These are phyloP conservation scores for Synanthedon vespiformis DNA, from an alignment of 2,888 invertebrate species.

Conservation along the genomic window DNA sequence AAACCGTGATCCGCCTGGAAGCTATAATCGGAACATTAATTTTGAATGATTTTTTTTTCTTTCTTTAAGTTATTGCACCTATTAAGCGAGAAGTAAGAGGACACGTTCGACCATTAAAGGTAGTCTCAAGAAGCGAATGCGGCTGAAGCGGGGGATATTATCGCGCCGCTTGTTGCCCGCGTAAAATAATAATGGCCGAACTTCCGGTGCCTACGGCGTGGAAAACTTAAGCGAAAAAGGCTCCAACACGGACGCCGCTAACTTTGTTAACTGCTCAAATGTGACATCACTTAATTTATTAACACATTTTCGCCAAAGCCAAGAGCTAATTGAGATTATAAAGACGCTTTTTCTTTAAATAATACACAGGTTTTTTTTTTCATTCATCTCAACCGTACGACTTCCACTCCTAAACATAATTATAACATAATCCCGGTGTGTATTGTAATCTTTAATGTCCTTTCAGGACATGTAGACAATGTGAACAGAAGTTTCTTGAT, in stretches of 20 bases:
- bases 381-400: too few species aligned
- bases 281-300: constrained; percentile 71
- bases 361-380: not conserved
- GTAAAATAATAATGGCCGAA: constrained; percentile 72
- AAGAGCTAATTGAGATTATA: constrained; percentile 42
- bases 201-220: constrained; percentile 70
- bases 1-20: constrained; percentile 2
- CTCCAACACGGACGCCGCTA: constrained; percentile 53
- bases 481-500: too few species aligned
- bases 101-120: constrained; percentile 64
- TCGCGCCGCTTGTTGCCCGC: constrained; percentile 72
- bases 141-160: constrained; percentile 63
- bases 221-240: constrained; percentile 66
- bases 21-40: constrained; percentile 27
- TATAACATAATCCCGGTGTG: too few species aligned
- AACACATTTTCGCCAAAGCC: constrained; percentile 52
- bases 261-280: constrained; percentile 58
- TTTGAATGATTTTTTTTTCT: constrained; percentile 32
- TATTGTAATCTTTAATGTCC: too few species aligned
- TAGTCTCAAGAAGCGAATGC: constrained; percentile 38
- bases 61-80: constrained; percentile 63
- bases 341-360: constrained; percentile 38
- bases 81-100: constrained; percentile 64
- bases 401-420: too few species aligned
- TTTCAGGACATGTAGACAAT: too few species aligned